These are phyloP conservation scores for Andrena praecox DNA, from an alignment of 2,888 invertebrate genomes.

Conservation along the genomic window DNA sequence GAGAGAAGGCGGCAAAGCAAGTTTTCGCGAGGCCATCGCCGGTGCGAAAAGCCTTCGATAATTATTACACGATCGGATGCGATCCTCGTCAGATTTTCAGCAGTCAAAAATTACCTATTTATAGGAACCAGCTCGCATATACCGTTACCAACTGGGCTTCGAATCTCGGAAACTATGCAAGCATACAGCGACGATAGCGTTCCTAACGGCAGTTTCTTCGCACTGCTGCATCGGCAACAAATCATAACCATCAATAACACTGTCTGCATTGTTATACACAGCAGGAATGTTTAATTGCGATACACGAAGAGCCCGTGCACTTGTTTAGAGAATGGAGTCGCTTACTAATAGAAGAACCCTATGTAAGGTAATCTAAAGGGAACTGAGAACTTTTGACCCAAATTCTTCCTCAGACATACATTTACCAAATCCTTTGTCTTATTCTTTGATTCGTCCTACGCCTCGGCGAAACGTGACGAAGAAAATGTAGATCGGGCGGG, in stretches of 20 bases:
- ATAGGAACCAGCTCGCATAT: constrained; percentile 26
- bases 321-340: no score
- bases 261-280: neutral
- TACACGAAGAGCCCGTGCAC: neutral
- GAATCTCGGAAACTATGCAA: constrained; percentile 40
- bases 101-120: constrained; percentile 35
- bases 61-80: constrained; percentile 28
- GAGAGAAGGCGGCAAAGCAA: constrained; percentile 6
- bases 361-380: no score
- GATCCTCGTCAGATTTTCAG: constrained; percentile 10
- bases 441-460: neutral
- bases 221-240: constrained; percentile 13
- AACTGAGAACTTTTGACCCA: no score
- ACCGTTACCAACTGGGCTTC: constrained; percentile 64
- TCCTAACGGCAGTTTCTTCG: constrained; percentile 61
- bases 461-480: neutral
- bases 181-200: constrained; percentile 51
- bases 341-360: no score
- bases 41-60: constrained; percentile 15
- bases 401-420: no score
- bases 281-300: neutral
- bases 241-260: constrained; percentile 22
- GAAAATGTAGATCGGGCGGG: constrained; percentile 3
- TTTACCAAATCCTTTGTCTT: no score
- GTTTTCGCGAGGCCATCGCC: constrained; percentile 18